These are phyloP conservation scores for Gymnarchus niloticus DNA, from an alignment of 2,113 vertebrate species.

Conservation along the genomic window DNA sequence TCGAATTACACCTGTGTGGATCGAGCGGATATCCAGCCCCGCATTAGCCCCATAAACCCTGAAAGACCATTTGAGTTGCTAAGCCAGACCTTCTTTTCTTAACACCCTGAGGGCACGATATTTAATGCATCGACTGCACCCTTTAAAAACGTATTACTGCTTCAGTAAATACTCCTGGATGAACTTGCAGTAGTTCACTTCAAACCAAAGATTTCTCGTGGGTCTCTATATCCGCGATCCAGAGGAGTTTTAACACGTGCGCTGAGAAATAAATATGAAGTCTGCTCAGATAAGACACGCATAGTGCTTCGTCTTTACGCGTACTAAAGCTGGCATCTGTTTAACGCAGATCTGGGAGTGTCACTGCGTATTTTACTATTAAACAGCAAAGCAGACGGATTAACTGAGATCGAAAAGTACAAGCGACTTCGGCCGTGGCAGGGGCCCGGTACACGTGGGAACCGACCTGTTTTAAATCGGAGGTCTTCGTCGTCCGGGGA, in stretches of 20 bases:
- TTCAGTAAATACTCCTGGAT: not conserved
- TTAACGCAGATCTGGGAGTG: not conserved
- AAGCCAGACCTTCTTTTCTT: not conserved
- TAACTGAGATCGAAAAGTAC: not conserved
- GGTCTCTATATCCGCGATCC: not conserved
- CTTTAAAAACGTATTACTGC: not conserved
- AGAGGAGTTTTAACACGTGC: not conserved
- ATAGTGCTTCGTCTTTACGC: too few relatives aligned
- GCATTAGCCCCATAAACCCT: not conserved
- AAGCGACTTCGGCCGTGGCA: not conserved
- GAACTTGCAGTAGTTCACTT: not conserved
- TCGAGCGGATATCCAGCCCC: not conserved
- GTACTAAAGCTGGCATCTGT: not conserved
- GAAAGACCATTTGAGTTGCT: not conserved
- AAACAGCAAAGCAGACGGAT: not conserved
- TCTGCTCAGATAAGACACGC: too few relatives aligned
- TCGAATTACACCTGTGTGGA: not conserved
- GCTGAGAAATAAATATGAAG: not conserved
- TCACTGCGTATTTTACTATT: not conserved
- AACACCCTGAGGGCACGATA: too few relatives aligned
- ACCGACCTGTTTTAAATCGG: constrained; percentile 81
- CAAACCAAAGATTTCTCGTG: not conserved
- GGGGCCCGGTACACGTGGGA: not conserved
- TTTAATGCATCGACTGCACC: too few relatives aligned
- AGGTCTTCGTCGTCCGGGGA: constrained; percentile 63